Evolutionary conservation across 2,113 vertebrate genomes (phyloP), one percentile per base, ranked within the genome.

Genomic region (Oreocharis arfaki): DNA sequence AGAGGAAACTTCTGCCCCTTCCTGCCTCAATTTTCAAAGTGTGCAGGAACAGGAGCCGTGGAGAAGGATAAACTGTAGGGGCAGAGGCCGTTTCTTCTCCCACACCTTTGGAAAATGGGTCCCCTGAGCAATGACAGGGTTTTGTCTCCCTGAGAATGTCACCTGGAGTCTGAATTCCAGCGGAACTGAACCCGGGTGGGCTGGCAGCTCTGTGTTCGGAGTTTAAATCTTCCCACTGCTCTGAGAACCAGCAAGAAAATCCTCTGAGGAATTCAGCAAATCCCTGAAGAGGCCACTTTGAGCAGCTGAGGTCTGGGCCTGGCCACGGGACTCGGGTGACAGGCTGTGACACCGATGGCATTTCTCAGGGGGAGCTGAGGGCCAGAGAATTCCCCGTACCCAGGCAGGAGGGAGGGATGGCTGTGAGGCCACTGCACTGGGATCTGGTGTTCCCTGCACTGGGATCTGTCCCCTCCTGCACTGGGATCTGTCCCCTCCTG

Each of bases 21-120:
- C 75, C 26, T 70, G 53, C 63, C 87, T 68, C 67, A 3, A 16
- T 64, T 67, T 42, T 55, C 18, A 41, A 3, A 10, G 22, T 8
- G 4, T 1, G 2, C 16, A n/a, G 89, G 52, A 13, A 7, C 4
- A 7, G 41, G 22, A 37, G n/a, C 46, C 9, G 0, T 3, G 18
- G 70, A 21, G 52, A 9, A 35, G 46, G 30, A 16, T 3, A 0
- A 27, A 1, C 19, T 46, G 35, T 1, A n/a, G 27, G 17, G 57
- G 41, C 60, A 61, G 64, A 10, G 57, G 3, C 19, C 41, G 9
- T 20, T 56, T 24, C 14, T 69, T 55, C 33, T 84, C 42, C 64
- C 37, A 10, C n/a, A 7, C 27, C 59, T 74, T 21, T 64, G 59
- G 32, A 3, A 71, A 77, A 13, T 2, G 26, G 16, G 21, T 30